Evolutionary conservation across 2,888 invertebrate genomes (phyloP).

Genomic region (Myopa testacea): DNA sequence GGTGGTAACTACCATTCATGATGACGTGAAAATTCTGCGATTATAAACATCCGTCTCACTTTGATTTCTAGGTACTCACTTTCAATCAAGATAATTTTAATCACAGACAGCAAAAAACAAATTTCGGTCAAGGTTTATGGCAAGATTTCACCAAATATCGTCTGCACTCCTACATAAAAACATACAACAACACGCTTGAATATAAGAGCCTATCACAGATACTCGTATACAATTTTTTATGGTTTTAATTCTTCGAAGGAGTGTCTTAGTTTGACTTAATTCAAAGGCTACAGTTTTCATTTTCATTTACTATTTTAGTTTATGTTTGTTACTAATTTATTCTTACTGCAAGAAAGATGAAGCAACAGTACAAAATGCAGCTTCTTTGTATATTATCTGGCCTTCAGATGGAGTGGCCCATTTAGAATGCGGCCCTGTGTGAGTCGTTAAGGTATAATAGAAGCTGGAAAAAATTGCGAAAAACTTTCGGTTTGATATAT

Average conservation of each 20-base stretch:
- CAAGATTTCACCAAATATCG: conserved; percentile 36
- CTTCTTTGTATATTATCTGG: too few species aligned
- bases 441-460: too few species aligned
- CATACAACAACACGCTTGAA: too few species aligned
- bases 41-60: conserved; percentile 3
- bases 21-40: conserved; percentile 18
- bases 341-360: neutral
- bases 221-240: neutral
- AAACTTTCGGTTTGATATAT: too few species aligned
- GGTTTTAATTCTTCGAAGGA: neutral
- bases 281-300: neutral
- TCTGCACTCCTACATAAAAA: neutral
- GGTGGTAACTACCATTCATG: neutral
- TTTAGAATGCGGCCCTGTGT: too few species aligned
- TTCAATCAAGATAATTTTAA: neutral
- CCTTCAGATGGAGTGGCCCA: too few species aligned
- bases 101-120: neutral
- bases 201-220: neutral
- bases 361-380: neutral
- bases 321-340: neutral
- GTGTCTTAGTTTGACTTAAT: neutral
- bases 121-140: conserved; percentile 58
- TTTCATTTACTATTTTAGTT: neutral
- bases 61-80: conserved; percentile 6
- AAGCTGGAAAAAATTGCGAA: too few species aligned